Percentiles rank a stretch among this genome's conserved stretches.
Conservation (phyloP, 2,797 vertebrate species). For the Mus spretus region DNA sequence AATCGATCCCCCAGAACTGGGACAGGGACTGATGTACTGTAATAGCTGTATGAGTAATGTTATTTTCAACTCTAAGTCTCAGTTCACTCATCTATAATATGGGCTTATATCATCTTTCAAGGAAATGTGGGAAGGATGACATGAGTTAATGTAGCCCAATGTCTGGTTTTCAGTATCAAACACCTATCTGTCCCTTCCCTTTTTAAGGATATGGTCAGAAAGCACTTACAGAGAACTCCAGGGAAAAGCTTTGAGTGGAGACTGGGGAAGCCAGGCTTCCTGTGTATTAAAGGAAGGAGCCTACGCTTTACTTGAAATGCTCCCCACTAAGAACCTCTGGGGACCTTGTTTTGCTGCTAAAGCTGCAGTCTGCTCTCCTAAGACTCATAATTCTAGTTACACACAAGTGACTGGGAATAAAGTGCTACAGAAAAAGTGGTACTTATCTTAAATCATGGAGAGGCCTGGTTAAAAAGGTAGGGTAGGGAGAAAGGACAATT, state of each 20-base stretch:
- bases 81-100: conserved; percentile 61
- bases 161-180: not conserved
- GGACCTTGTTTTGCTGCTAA: conserved; percentile 62
- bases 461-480: conserved; percentile 29
- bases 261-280: conserved; percentile 35
- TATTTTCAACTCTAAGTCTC: conserved; percentile 56
- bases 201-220: conserved; percentile 64
- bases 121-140: conserved; percentile 9
- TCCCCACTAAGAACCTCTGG: conserved; percentile 56
- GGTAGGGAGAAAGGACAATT: conserved; percentile 46
- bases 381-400: conserved; percentile 65
- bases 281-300: conserved; percentile 56
- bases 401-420: conserved; percentile 56
- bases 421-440: conserved; percentile 47
- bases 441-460: conserved; percentile 62
- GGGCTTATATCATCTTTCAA: conserved; percentile 29
- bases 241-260: not conserved
- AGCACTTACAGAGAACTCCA: conserved; percentile 57
- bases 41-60: not conserved
- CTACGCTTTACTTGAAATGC: conserved; percentile 59
- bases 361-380: conserved; percentile 38
- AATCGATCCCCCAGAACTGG: not conserved
- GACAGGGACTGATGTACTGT: not conserved
- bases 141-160: conserved; percentile 9
- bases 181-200: conserved; percentile 4